Evolutionary conservation across 2,113 vertebrate species (phyloP).

Genomic region (Petrocephalus zakoni): DNA sequence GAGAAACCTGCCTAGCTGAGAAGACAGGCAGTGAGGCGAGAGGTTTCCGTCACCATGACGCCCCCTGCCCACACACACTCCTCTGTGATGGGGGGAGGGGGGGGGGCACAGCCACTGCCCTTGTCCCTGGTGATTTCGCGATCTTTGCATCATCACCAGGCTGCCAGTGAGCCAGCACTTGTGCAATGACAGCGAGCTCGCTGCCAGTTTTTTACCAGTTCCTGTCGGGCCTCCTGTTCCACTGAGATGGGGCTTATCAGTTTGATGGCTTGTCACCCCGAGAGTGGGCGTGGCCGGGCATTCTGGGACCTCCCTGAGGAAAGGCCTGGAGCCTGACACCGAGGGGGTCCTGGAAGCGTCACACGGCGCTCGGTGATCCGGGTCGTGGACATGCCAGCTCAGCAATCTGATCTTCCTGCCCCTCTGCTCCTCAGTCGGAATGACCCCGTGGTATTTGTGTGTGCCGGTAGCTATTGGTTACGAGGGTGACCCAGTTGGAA

Average conservation of each 20-base stretch:
- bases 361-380: neutral
- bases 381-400: neutral
- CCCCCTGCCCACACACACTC: neutral
- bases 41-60: neutral
- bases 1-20: neutral
- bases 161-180: slow-evolving; percentile 53
- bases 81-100: neutral
- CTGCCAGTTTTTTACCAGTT: slow-evolving; percentile 41
- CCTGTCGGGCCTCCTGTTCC: slow-evolving; percentile 20
- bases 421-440: neutral
- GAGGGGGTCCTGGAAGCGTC: neutral
- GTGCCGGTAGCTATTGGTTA: no score
- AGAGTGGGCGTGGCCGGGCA: neutral
- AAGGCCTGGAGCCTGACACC: neutral
- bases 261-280: neutral
- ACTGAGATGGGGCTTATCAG: neutral
- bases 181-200: slow-evolving; percentile 37
- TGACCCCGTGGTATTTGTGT: neutral
- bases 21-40: neutral
- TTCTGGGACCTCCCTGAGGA: slow-evolving; percentile 6
- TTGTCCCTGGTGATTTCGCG: slow-evolving; percentile 35
- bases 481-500: neutral
- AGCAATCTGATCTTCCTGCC: neutral
- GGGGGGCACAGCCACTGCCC: slow-evolving; percentile 29
- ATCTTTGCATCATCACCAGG: slow-evolving; percentile 44